Evolutionary conservation across 2,888 invertebrate species (phyloP), one percentile per base, ranked within the genome.

Genomic region (Prosapia bicincta): DNA sequence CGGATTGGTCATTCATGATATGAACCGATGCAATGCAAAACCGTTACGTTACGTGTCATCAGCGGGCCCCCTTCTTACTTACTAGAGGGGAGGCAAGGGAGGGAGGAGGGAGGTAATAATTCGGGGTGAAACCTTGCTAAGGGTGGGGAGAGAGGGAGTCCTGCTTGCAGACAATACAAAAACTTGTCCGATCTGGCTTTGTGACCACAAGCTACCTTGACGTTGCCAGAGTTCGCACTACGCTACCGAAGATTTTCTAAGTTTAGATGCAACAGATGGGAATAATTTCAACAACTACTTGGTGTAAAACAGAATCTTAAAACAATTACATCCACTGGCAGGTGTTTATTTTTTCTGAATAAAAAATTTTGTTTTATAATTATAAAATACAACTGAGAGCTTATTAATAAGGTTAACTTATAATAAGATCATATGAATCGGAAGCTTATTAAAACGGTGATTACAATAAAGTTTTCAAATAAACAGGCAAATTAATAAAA

Each of bases 51-150:
- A 54, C 54, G 54, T 20, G 54, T 54, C 54, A 54, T 54, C 54
- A 54, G 54, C 54, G 54, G 54, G 38, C 20, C 54, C 54, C 54
- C 54, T 54, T 54, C 54, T 54, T 54, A 54, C 54, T 54, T 54
- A 54, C 54, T 54, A 54, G 54, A 54, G 54, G 54, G 54, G 54
- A 54, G 54, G 54, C 20, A 54, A 20, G 54, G 20, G 54, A 54
- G 54, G 54, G 54, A 54, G 54, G 54, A 54, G 54, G 54, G 54
- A 54, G 54, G 54, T 54, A 54, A 54, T 54, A 54, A 54, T 54
- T 54, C 54, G 54, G 54, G 54, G 54, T 54, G 54, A 54, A 54
- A 54, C 54, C 54, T 54, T 20, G 54, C 54, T 54, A 54, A 54
- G 54, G 54, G 54, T 54, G 54, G 54, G 54, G 54, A 54, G 54